Conservation (phyloP, 2,797 vertebrate species). For the Psittacula derbiana region DNA sequence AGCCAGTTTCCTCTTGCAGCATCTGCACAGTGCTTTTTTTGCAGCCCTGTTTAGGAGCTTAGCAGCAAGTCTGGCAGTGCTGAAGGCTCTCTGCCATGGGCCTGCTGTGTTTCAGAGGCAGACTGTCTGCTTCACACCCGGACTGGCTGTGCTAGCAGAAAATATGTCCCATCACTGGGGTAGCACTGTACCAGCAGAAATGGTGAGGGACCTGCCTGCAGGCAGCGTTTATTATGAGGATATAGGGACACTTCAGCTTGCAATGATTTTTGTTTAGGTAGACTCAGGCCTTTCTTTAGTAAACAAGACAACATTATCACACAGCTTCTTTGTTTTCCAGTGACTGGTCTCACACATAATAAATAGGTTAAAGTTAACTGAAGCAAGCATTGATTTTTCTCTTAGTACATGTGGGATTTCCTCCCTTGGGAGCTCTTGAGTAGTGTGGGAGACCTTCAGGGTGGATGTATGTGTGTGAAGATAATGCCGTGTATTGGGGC, state of each 20-base stretch:
- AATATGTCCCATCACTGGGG: not conserved
- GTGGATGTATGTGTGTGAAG: not conserved
- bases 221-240: not conserved
- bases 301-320: conserved; percentile 21
- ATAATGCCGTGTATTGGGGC: not conserved
- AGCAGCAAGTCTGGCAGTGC: not conserved
- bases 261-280: not conserved
- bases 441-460: not conserved
- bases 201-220: not conserved
- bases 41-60: not conserved
- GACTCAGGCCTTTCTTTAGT: not conserved
- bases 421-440: not conserved
- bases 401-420: not conserved
- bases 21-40: not conserved
- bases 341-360: not conserved
- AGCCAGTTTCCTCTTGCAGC: not conserved
- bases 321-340: conserved; percentile 35
- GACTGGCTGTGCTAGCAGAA: not conserved
- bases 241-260: not conserved
- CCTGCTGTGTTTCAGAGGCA: not conserved
- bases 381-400: conserved; percentile 32
- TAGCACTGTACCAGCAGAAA: not conserved
- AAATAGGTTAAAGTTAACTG: conserved; percentile 45
- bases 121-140: not conserved
- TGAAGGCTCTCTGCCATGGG: not conserved